A percentile compares a stretch with the other conserved stretches of the same genome.
phyloP scores from a whole-genome alignment of 2,888 invertebrate species.

The Coelinius sp. region DNA sequence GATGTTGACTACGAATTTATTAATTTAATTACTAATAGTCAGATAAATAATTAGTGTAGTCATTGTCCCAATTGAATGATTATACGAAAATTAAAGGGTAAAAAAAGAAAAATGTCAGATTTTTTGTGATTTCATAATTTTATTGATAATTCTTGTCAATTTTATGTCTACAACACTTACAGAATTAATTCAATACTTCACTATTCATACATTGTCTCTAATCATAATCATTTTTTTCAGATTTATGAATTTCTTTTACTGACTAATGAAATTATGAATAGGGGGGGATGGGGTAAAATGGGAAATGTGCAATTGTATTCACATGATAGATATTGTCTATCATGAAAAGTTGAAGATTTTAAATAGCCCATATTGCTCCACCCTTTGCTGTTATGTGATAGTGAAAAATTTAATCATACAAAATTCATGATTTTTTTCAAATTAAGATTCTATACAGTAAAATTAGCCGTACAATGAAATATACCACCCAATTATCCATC shows the following conservation, averaged over 20 bases:
- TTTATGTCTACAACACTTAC: neutral
- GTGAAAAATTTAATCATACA: neutral
- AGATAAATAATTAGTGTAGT: neutral
- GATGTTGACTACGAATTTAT: slow-evolving; percentile 12
- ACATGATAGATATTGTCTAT: too few relatives aligned
- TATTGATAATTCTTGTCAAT: neutral
- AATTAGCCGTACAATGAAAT: neutral
- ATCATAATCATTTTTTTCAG: neutral
- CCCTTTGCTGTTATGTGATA: too few relatives aligned
- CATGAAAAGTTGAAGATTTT: too few relatives aligned
- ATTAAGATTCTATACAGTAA: neutral
- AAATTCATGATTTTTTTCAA: neutral
- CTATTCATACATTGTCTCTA: neutral
- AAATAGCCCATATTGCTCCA: too few relatives aligned
- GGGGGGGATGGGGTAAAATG: too few relatives aligned
- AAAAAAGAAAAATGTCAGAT: neutral
- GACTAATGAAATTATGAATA: neutral
- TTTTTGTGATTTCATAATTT: neutral
- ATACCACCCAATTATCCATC: too few relatives aligned
- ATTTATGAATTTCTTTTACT: neutral
- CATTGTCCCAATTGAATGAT: neutral
- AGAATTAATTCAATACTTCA: neutral
- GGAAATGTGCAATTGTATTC: too few relatives aligned
- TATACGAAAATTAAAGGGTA: neutral
- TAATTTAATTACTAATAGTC: neutral